These are phyloP conservation scores for Bubo bubo DNA, from an alignment of 2,113 vertebrate genomes.

Conservation along the genomic window DNA sequence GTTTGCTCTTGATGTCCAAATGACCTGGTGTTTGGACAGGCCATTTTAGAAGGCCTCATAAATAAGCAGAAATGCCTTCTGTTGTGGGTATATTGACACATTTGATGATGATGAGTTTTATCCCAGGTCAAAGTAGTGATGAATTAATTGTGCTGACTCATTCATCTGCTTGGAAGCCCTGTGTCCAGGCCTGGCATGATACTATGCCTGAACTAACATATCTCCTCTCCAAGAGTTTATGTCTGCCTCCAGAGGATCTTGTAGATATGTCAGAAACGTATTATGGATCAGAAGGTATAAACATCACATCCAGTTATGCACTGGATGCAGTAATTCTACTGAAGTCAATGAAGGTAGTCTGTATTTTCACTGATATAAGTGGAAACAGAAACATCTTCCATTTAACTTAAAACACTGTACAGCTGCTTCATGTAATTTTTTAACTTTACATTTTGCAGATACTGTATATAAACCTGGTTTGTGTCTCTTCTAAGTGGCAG, in stretches of 20 bases:
- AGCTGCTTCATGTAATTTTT: neutral
- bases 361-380: neutral
- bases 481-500: constrained; percentile 16
- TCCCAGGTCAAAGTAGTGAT: neutral
- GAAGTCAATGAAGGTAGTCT: neutral
- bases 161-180: neutral
- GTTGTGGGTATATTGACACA: accelerated
- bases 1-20: neutral
- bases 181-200: neutral
- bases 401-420: neutral
- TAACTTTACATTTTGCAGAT: constrained; percentile 48
- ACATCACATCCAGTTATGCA: neutral
- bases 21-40: neutral
- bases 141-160: neutral
- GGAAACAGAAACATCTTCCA: neutral
- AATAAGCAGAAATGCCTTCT: neutral
- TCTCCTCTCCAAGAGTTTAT: neutral
- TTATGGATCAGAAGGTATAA: neutral
- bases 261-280: neutral
- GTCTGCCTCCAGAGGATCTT: neutral
- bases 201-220: neutral
- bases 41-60: neutral
- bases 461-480: neutral
- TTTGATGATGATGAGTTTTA: neutral
- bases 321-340: neutral